These are phyloP conservation scores for Cyanoliseus patagonus DNA, from an alignment of 2,113 vertebrate genomes.

Conservation along the genomic window DNA sequence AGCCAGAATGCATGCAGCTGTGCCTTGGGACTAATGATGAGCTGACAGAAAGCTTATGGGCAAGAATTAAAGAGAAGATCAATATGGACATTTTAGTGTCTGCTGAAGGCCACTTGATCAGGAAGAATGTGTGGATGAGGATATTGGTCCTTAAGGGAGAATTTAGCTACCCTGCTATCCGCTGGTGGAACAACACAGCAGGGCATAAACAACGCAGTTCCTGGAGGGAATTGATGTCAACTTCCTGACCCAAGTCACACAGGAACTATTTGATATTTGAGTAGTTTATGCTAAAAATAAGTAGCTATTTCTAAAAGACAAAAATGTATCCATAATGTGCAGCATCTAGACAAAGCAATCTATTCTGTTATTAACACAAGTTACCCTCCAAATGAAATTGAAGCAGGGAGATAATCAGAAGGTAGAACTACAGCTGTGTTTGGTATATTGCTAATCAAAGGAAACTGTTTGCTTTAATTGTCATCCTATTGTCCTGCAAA, in stretches of 20 bases:
- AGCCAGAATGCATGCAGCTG: not conserved
- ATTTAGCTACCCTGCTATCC: not conserved
- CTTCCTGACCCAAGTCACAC: not conserved
- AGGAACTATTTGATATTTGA: not conserved
- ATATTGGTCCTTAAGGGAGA: not conserved
- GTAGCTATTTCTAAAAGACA: not conserved
- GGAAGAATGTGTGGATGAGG: not conserved
- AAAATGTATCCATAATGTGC: not conserved
- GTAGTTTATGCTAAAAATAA: not conserved
- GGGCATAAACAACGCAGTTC: not conserved
- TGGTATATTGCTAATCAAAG: slow-evolving; percentile 12
- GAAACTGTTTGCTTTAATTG: slow-evolving; percentile 46
- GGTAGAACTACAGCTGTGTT: slow-evolving; percentile 19
- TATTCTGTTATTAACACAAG: not conserved
- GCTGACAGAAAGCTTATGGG: not conserved
- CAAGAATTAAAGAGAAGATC: not conserved
- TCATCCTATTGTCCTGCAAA: slow-evolving; percentile 7
- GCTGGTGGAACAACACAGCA: not conserved
- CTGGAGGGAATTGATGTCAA: not conserved
- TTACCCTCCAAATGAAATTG: slow-evolving; percentile 28
- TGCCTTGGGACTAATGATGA: not conserved
- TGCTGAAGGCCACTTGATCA: not conserved
- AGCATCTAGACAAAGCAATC: not conserved
- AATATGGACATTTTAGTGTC: not conserved
- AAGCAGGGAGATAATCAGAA: slow-evolving; percentile 32